Base-by-base conservation (phyloP, 2,797 vertebrate genomes). In the Zalophus californianus region DNA sequence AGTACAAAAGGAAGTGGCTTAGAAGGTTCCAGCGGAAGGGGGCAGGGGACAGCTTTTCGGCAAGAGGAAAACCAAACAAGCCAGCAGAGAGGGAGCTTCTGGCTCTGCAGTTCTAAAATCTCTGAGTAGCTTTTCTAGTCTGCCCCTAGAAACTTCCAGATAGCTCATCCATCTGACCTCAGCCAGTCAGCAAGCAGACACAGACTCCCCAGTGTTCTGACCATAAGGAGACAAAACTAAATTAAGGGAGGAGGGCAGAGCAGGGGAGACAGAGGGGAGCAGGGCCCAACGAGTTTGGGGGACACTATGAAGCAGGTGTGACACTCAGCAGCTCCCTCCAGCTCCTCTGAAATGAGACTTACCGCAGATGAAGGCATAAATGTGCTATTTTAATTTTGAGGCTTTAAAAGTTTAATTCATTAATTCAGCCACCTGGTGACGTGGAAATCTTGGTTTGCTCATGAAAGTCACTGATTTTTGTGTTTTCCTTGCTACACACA, bases 241-340 rank as follows among this genome's bases (percentile, higher is more conserved):
- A 25, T 0, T 12, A 8, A 14, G 18, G 5, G 29, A 12, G 7
- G 6, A 41, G 29, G 18, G 29, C 2, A 35, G 80, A 12, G 66
- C 0, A 3, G 13, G 41, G 9, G 8, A 16, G 66, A 25, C 0
- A 10, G 23, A 41, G 11, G 6, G 35, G 8, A 23, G 9, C 7
- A 41, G 58, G 44, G 52, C 27, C 50, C 4, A 12, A 58, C 5
- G 7, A 7, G 56, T 56, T 2, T n/a, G n/a, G 35, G 35, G 32
- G 50, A 3, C n/a, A 10, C 12, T 11, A 14, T 0, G 21, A 14
- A 78, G 73, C 7, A 4, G 13, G 15, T 27, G 15, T 60, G 32
- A 60, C n/a, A 2, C 18, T 14, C 62, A 10, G 35, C 20, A 4
- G 56, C 27, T 23, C 32, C 29, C 35, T 2, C 54, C 3, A 3